Conservation (phyloP, 1,140 invertebrate species). For the Conus ventricosus region DNA sequence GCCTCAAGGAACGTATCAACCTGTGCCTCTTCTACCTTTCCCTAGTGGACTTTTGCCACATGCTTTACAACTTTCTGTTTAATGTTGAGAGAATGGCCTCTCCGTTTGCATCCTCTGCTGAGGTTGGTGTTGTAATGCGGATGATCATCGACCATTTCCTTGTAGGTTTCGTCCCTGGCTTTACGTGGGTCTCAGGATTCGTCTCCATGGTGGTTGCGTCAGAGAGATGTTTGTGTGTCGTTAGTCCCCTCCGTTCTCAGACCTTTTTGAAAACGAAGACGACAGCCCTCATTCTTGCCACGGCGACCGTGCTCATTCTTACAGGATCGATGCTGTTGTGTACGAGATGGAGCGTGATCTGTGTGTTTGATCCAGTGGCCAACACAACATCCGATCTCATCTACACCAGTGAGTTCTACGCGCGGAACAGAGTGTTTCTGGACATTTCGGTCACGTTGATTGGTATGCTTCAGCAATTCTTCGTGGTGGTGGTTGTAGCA, state of each 20-base stretch:
- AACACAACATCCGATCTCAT: background rate
- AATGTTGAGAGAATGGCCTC: background rate
- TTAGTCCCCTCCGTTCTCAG: background rate
- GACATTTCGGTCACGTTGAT: background rate
- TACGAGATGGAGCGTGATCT: background rate
- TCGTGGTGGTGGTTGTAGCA: no score
- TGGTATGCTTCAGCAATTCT: background rate
- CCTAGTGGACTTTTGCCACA: background rate
- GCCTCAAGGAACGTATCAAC: conserved; percentile 4
- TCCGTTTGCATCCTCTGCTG: background rate
- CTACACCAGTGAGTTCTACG: background rate
- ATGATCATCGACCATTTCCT: background rate
- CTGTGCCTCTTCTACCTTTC: conserved; percentile 6
- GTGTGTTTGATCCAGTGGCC: background rate
- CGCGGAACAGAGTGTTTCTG: background rate
- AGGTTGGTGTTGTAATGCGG: background rate
- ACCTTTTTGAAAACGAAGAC: background rate
- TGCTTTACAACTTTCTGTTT: background rate
- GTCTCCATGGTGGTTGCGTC: background rate
- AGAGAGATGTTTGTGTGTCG: background rate
- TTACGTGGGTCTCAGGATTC: background rate
- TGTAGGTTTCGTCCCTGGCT: background rate
- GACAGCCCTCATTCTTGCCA: background rate
- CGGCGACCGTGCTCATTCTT: background rate
- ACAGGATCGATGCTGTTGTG: background rate